Evolutionary conservation across 2,113 vertebrate genomes (phyloP), one percentile per base, ranked within the genome.

Genomic region (Clarias magur): DNA sequence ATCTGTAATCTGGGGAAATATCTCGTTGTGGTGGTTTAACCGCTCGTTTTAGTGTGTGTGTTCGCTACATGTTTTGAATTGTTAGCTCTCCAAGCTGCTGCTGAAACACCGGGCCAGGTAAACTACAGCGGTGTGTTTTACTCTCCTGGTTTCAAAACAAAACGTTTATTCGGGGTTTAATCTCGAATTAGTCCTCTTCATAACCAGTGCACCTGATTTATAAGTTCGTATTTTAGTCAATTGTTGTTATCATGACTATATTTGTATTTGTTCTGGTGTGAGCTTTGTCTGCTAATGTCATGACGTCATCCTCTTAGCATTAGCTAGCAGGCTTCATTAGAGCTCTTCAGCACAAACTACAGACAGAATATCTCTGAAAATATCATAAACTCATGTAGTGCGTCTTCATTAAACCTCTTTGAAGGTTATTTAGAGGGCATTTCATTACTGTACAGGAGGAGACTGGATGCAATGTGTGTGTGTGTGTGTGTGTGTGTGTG

Each of bases 81-180:
- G 57, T 67, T 80, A 59, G 80, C 72, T 54, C 13, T 56, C 9
- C 34, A 10, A 42, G 38, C 2, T 25, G 21, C 84, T 53, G 10
- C 79, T 23, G 73, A 53, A 72, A 21, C 62, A 57, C 53, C 53
- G 10, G 13, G 42, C 9, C 80, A 88, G 90, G 90, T 91, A 89
- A 90, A 56, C 21, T 10, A 75, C 16, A 23, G 38, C 17, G 8
- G 9, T 54, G 0, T 67, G 0, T 67, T 85, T 10, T 30, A n/a
- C 17, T 53, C 21, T 17, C 27, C 13, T 17, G 34, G 15, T 53
- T 73, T 65, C 59, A 11, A 68, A 67, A 67, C 63, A 53, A 56
- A 27, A 16, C 53, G 2, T 53, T 3, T 53, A 4, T 48, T 3
- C 17, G 23, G 1, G 10, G 15, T 9, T 53, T 25, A 13, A n/a